Evolutionary conservation across 2,888 invertebrate genomes (phyloP), one percentile per base, ranked within the genome.

Genomic region (Beris chalybata): DNA sequence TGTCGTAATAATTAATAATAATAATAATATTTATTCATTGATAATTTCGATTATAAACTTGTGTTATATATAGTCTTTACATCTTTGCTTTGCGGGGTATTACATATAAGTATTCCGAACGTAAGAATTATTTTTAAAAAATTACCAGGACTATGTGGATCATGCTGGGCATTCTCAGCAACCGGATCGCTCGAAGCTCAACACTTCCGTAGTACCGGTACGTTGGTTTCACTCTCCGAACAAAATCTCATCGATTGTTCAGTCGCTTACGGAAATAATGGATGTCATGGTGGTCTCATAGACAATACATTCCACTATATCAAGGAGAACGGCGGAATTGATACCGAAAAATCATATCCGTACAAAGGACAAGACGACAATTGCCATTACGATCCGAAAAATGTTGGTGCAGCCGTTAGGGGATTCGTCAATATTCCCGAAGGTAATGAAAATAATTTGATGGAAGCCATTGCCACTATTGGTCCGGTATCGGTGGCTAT

Each of bases 161-260:
- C 92, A 4, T 95, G 95, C 84, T 96, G 95, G 95, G 87, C 94
- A 53, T 96, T 96, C 85, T 93, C 93, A 75, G 83, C 91, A 89
- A 96, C 95, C 63, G 97, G 95, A 15, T 82, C 94, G 0, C 81
- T 95, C n/a, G 95, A 95, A 82, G 95, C 89, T 0, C 95, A 95
- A 80, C 90, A 95, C 80, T 95, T 87, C 85, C 87, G 93, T 71
- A 87, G 89, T 81, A 83, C 84, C 12, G 90, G 90, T 9, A 84
- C 84, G 71, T 83, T 95, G 64, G 85, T 93, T 32, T 93, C 94
- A 1, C 85, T 96, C 12, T 94, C 93, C 71, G 95, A 96, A 82
- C 95, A 96, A 83, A 95, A 96, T 82, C 84, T 96, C 70, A 84
- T 96, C 65, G 95, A 96, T 82, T 96, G 95, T 78, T 93, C 94